These are phyloP conservation scores for Laothoe populi DNA, from an alignment of 2,888 invertebrate genomes.

Conservation along the genomic window DNA sequence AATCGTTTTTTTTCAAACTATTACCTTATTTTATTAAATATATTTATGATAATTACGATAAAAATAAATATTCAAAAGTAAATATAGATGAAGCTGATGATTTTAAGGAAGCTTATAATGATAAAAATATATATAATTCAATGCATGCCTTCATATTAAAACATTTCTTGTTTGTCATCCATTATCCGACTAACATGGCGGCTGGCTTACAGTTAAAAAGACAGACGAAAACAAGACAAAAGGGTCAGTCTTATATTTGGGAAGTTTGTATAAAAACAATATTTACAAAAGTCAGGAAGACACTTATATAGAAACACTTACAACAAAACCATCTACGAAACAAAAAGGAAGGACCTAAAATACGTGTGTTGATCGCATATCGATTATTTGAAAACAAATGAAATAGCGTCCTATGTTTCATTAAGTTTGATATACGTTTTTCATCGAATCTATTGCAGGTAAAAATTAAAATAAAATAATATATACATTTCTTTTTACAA, in stretches of 20 bases:
- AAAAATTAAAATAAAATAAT: no score
- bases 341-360: slow-evolving; percentile 22
- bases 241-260: slow-evolving; percentile 85
- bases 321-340: slow-evolving; percentile 28
- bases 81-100: background rate
- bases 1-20: background rate
- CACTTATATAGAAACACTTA: slow-evolving; percentile 64
- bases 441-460: no score
- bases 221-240: slow-evolving; percentile 82
- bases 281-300: slow-evolving; percentile 84
- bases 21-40: no score
- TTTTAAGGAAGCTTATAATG: background rate
- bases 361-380: slow-evolving; percentile 22
- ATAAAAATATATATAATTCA: background rate
- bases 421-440: no score
- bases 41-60: background rate
- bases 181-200: slow-evolving; percentile 25
- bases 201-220: slow-evolving; percentile 62
- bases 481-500: no score
- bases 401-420: background rate
- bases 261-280: slow-evolving; percentile 82
- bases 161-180: background rate
- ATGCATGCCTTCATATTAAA: background rate
- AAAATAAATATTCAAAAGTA: background rate
- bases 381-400: background rate